Conservation (phyloP, 2,113 vertebrate genomes). For the Caretta caretta region DNA sequence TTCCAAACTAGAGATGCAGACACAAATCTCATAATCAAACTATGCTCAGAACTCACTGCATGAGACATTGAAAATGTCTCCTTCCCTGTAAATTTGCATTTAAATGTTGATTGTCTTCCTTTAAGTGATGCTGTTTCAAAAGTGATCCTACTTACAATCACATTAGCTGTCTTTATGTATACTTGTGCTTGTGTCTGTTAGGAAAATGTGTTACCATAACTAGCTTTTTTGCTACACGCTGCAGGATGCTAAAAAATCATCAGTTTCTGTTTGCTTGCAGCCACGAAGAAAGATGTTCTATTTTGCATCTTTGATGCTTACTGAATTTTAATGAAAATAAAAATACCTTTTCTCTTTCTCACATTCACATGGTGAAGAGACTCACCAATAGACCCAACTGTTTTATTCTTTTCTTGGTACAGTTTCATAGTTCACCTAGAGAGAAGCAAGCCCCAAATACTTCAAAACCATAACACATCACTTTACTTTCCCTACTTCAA, state of each 20-base stretch:
- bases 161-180: background rate
- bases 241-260: constrained; percentile 1
- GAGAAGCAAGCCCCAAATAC: background rate
- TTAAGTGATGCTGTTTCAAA: background rate
- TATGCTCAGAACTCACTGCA: background rate
- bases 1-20: background rate
- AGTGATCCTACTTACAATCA: background rate
- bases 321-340: constrained; percentile 72
- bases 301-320: constrained; percentile 53
- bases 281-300: constrained; percentile 29
- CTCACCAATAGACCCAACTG: constrained; percentile 35
- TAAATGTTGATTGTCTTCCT: background rate
- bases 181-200: background rate
- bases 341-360: constrained; percentile 57
- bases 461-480: background rate
- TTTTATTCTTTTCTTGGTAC: background rate
- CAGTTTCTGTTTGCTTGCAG: constrained; percentile 44
- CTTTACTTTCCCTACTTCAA: background rate
- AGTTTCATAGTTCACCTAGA: background rate
- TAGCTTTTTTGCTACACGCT: background rate
- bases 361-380: constrained; percentile 44
- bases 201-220: background rate
- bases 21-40: background rate
- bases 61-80: background rate
- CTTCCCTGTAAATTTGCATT: background rate